Percentiles rank a stretch among this genome's conserved stretches.
These are phyloP conservation scores for Conopomorpha cramerella DNA, from an alignment of 1,140 invertebrate genomes.

Conservation along the genomic window DNA sequence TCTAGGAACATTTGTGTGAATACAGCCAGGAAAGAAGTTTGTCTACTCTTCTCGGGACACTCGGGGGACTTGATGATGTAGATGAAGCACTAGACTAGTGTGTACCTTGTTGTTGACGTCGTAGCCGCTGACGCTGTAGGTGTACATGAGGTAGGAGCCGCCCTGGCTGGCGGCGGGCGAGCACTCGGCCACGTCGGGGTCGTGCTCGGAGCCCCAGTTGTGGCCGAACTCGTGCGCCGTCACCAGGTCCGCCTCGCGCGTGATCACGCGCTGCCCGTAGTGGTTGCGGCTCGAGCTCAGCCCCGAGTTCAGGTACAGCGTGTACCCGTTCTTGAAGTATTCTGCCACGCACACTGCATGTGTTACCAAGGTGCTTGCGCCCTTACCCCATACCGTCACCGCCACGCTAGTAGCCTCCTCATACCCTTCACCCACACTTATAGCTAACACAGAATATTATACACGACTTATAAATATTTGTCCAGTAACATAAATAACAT, in stretches of 20 bases:
- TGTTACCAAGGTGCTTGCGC: too few species aligned
- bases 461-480: constrained; percentile 8
- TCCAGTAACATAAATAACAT: constrained; percentile 11
- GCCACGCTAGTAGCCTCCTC: too few species aligned
- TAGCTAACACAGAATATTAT: too few species aligned
- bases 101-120: constrained; percentile 95
- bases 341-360: too few species aligned
- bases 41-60: too few species aligned
- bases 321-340: constrained; percentile 95
- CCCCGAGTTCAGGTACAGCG: constrained; percentile 91
- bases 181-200: constrained; percentile 92
- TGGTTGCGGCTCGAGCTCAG: constrained; percentile 91
- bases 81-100: too few species aligned
- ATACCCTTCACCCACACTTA: too few species aligned
- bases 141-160: constrained; percentile 97
- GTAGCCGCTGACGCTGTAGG: constrained; percentile 95
- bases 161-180: constrained; percentile 90
- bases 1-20: too few species aligned
- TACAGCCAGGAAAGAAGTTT: too few species aligned
- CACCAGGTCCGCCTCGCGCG: constrained; percentile 92
- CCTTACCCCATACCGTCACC: too few species aligned
- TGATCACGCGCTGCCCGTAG: constrained; percentile 92
- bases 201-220: constrained; percentile 98
- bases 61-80: too few species aligned
- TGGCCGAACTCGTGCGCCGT: constrained; percentile 97